Percentiles rank a stretch among this genome's conserved stretches.
phyloP scores from a whole-genome alignment of 2,888 invertebrate species.

The Campaea margaritaria region DNA sequence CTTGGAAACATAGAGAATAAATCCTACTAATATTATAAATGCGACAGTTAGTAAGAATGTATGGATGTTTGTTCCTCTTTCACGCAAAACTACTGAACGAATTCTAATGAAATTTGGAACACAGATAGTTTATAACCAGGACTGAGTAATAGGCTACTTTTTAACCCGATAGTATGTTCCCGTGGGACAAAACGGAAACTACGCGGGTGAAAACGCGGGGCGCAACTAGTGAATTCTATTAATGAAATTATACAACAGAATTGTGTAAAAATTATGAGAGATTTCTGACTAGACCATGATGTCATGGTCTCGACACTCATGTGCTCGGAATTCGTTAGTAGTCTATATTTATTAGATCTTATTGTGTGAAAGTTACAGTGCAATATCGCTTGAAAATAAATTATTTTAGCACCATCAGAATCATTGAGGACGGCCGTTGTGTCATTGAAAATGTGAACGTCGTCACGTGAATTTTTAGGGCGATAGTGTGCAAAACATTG shows the following conservation, averaged over 20 bases:
- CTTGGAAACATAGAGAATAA: no score
- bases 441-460: constrained; percentile 40
- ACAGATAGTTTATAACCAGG: no score
- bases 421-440: constrained; percentile 27
- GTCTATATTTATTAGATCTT: constrained; percentile 26
- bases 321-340: constrained; percentile 32
- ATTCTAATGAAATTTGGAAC: no score
- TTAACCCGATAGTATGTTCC: no score
- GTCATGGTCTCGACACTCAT: constrained; percentile 38
- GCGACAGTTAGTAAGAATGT: no score
- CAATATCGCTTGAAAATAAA: constrained; percentile 22
- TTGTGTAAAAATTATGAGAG: constrained; percentile 32
- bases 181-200: no score
- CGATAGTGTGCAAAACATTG: constrained; percentile 33
- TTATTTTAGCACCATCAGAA: constrained; percentile 37
- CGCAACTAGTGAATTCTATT: constrained; percentile 27
- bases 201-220: no score
- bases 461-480: constrained; percentile 34
- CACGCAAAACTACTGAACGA: no score
- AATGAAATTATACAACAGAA: constrained; percentile 26
- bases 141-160: no score
- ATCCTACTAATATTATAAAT: no score
- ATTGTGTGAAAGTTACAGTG: constrained; percentile 26
- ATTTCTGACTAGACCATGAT: constrained; percentile 38
- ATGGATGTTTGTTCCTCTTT: no score